Evolutionary conservation across 2,888 invertebrate species (phyloP), one percentile per base, ranked within the genome.

Genomic region (Allygus modestus): DNA sequence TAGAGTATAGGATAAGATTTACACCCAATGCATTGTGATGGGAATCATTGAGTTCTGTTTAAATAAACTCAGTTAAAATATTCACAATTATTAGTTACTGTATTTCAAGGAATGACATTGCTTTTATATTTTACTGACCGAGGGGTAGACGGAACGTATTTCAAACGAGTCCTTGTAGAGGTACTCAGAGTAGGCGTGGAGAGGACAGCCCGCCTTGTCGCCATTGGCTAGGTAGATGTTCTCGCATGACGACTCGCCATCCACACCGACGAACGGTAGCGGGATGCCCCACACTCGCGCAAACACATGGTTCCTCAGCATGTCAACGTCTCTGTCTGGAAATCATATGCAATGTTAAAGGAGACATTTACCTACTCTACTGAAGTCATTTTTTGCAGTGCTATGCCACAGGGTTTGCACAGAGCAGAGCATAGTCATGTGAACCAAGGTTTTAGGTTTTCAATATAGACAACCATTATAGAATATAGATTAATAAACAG

Each of bases 251-350:
- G 92, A 92, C 82, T 91, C 91, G 0, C 94, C 95, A 85, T 92
- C 92, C 0, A 96, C 95, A 11, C 97, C 96, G 12, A 95, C 89
- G 89, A 96, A 96, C 0, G 97, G 96, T 81, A 97, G 88, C 0
- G 92, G 91, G 0, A 96, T 89, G 0, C 93, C 94, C 0, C 93
- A 89, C 23, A 96, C 91, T 0, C 92, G 90, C 0, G 95, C 97
- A 85, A 90, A 90, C 7, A 96, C 96, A 11, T 90, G 89, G 85
- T 94, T 95, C 69, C 82, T 92, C 71, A 96, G 82, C 0, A 89
- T 90, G 0, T 89, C 83, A n/a, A 93, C 88, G 86, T 95, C 93
- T 17, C 90, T 89, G 0, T 92, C 92, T 94, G 91, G 65, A 91
- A 91, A 12, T 83, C 11, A 86, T 26, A 81, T 54, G 26, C 31